Evolutionary conservation across 2,888 invertebrate species (phyloP).

Genomic region (Callinectes sapidus): DNA sequence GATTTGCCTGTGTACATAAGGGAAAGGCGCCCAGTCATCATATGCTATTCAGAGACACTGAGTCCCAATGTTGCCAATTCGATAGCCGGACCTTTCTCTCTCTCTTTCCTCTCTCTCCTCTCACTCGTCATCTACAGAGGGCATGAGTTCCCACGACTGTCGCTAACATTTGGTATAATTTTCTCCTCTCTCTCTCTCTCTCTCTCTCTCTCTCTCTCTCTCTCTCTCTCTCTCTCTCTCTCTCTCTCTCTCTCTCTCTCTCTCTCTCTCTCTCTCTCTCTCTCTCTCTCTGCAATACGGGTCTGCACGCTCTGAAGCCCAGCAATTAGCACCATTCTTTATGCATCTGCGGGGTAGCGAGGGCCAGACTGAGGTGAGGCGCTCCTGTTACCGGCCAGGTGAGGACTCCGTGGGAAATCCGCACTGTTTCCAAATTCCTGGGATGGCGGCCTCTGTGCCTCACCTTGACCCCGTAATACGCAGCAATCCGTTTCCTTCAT

Average conservation of each 20-base stretch:
- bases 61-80: conserved; percentile 43
- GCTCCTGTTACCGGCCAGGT: conserved; percentile 4
- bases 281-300: neutral
- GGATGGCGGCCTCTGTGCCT: conserved; percentile 15
- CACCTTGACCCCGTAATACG: conserved; percentile 47
- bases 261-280: neutral
- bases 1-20: conserved; percentile 38
- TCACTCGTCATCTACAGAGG: no score
- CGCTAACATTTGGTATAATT: neutral
- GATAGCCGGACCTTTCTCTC: neutral
- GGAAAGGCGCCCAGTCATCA: conserved; percentile 40
- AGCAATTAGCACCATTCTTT: conserved; percentile 13
- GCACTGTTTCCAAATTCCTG: conserved; percentile 42
- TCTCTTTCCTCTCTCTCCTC: neutral
- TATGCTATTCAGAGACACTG: conserved; percentile 38
- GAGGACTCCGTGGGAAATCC: conserved; percentile 40
- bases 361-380: neutral
- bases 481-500: conserved; percentile 43
- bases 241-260: neutral
- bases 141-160: neutral
- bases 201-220: conserved; percentile 42
- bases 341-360: neutral
- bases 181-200: conserved; percentile 37
- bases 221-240: conserved; percentile 44
- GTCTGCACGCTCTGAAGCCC: neutral